Conservation (phyloP, 2,888 invertebrate species). For the Microctonus aethiopoides region DNA sequence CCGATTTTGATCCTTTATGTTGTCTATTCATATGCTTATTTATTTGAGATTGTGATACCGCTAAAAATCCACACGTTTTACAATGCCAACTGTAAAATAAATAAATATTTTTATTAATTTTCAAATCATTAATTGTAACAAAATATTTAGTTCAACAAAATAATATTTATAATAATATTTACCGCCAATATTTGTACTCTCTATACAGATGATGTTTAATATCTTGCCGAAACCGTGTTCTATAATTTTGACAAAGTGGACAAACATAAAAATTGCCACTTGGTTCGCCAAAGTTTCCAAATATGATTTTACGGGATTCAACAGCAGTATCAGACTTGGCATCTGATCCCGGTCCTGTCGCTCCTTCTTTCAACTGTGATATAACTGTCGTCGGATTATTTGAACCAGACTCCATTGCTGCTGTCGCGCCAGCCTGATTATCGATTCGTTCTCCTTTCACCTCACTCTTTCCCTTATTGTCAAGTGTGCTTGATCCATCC, state of each 20-base stretch:
- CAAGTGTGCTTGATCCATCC: slow-evolving; percentile 45
- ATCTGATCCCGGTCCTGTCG: slow-evolving; percentile 21
- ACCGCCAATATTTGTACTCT: slow-evolving; percentile 77
- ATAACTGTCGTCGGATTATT: slow-evolving; percentile 5
- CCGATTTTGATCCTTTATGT: slow-evolving; percentile 11
- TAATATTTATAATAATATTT: slow-evolving; percentile 48
- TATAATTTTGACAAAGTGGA: slow-evolving; percentile 72
- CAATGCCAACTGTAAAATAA: slow-evolving; percentile 73
- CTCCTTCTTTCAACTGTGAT: slow-evolving; percentile 14
- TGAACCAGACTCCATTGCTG: slow-evolving; percentile 22
- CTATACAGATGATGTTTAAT: slow-evolving; percentile 77
- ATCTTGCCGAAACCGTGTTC: slow-evolving; percentile 71
- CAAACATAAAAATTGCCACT: slow-evolving; percentile 72
- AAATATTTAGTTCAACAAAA: no score
- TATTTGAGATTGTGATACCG: slow-evolving; percentile 58
- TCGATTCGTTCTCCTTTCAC: background rate
- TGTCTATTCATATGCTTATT: slow-evolving; percentile 21
- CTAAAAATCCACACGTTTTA: slow-evolving; percentile 71
- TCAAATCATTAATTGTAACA: slow-evolving; percentile 5
- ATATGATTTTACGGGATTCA: slow-evolving; percentile 40
- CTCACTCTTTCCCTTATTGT: slow-evolving; percentile 11
- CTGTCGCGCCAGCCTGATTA: background rate
- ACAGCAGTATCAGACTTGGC: background rate
- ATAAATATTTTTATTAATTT: slow-evolving; percentile 12
- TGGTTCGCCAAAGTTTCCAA: slow-evolving; percentile 69